Conservation (phyloP, 2,797 vertebrate species). For the Capromys pilorides region DNA sequence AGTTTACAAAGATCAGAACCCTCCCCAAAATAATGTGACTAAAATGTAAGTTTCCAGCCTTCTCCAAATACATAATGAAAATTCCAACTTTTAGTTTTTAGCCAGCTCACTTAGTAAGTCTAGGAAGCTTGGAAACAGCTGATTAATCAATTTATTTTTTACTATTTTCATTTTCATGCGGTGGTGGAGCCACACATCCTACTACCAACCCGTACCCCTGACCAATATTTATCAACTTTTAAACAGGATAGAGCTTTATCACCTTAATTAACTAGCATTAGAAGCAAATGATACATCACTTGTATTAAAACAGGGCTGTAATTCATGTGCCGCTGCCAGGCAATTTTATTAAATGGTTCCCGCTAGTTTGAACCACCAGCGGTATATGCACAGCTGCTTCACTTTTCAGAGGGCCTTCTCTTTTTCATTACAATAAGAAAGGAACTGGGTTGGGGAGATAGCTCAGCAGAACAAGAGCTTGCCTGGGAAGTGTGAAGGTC, state of each 20-base stretch:
- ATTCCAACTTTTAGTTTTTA: neutral
- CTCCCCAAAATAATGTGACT: neutral
- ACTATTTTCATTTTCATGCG: neutral
- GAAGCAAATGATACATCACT: constrained; percentile 3
- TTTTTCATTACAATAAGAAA: neutral
- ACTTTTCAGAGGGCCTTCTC: neutral
- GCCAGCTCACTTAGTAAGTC: neutral
- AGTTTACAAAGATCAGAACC: neutral
- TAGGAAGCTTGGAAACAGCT: neutral
- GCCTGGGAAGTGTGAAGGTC: no score
- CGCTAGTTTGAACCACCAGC: neutral
- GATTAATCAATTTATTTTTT: neutral
- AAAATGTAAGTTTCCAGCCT: neutral
- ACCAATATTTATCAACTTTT: neutral
- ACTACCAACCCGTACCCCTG: neutral
- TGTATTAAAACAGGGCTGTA: neutral
- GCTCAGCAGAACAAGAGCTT: no score
- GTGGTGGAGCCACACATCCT: neutral
- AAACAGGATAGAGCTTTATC: neutral
- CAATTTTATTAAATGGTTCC: neutral
- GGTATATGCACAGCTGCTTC: neutral
- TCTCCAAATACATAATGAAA: constrained; percentile 34
- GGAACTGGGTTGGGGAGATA: no score
- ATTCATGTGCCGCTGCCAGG: neutral
- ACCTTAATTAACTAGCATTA: neutral